Evolutionary conservation across 2,113 vertebrate genomes (phyloP), one percentile per base, ranked within the genome.

Genomic region (Oreamnos americanus): DNA sequence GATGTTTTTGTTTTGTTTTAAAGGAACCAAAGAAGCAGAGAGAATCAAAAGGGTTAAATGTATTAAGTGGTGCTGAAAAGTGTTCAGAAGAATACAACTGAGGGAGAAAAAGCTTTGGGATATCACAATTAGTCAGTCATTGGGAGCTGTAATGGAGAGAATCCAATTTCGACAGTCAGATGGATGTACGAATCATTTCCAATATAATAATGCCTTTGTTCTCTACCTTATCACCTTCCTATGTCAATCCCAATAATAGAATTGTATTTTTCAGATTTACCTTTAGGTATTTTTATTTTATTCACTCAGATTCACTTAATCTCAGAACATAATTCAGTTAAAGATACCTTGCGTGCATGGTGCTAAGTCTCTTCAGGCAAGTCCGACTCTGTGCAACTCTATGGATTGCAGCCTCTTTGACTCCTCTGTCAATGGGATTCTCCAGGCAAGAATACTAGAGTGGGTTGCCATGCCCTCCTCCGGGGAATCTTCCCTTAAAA

Each of bases 241-340:
- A 3, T 45, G 47, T 47, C 17, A 90, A 55, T 60, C 13, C 13
- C 33, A 94, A 47, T 33, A 33, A 53, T n/a, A 93, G 45, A 81
- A 43, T 79, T 57, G 14, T 55, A 7, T 53, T 91, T 79, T 93
- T 71, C 39, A 90, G 76, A 94, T 94, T 90, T 93, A 93, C 39
- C 28, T 91, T 19, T 81, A 16, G 30, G 1, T 58, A 62, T 19
- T 47, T 71, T 96, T 57, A 76, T 74, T 95, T 64, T 86, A 81
- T 51, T 83, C 90, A 64, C 60, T 94, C 36, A 92, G 7, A n/a
- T 87, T 85, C 84, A 33, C 36, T 97, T 91, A 81, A 64, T 86
- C 13, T 93, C 51, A 78, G 26, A 90, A 58, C 87, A 87, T 74
- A 14, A 53, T 93, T 95, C n/a, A 28, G 9, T 87, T 81, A 45